Evolutionary conservation across 2,113 vertebrate species (phyloP).

Genomic region (Phyllopteryx taeniolatus): DNA sequence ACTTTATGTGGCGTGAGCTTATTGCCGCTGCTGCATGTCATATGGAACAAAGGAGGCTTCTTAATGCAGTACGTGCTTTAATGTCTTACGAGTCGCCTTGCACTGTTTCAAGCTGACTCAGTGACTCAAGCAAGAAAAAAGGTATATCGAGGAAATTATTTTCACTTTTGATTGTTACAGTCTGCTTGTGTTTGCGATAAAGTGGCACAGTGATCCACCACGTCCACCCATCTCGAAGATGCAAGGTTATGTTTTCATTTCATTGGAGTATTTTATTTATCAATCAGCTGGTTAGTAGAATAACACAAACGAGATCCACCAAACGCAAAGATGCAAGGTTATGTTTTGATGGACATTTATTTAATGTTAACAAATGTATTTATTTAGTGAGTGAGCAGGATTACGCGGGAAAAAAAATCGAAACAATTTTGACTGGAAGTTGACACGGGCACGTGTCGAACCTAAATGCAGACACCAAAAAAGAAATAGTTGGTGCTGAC

Average conservation of each 20-base stretch:
- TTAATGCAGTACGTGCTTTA: background rate
- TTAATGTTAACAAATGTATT: too few species aligned
- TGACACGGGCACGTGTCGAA: too few species aligned
- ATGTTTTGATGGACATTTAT: too few species aligned
- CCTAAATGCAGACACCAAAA: too few species aligned
- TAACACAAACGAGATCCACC: too few species aligned
- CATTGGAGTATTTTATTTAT: background rate
- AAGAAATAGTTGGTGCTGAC: too few species aligned
- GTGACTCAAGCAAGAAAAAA: background rate
- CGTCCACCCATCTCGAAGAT: background rate
- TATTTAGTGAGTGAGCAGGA: too few species aligned
- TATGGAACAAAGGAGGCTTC: background rate
- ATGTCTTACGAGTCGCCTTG: background rate
- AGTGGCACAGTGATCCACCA: background rate
- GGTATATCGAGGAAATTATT: background rate
- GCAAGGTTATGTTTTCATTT: background rate
- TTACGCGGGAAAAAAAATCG: too few species aligned
- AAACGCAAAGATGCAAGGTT: too few species aligned
- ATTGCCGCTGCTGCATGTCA: background rate
- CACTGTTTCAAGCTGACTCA: background rate
- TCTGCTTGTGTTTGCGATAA: background rate
- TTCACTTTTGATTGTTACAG: background rate
- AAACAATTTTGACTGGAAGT: too few species aligned
- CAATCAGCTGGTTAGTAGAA: too few species aligned
- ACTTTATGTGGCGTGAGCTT: background rate